Conservation (phyloP, 2,888 invertebrate species). For the Agrotis exclamationis region DNA sequence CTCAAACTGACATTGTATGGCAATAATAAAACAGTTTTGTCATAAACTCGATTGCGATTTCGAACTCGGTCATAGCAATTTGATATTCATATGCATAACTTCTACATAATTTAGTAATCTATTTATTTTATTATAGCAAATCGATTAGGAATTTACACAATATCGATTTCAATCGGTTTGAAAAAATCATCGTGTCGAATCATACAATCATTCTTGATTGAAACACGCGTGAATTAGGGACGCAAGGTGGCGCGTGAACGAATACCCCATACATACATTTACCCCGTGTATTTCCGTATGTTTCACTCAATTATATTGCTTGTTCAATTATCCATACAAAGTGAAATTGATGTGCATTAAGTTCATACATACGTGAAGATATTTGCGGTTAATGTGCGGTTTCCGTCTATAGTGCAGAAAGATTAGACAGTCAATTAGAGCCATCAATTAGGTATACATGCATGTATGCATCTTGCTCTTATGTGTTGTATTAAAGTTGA, state of each 20-base stretch:
- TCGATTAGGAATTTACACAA: conserved; percentile 11
- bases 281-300: conserved; percentile 30
- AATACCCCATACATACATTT: conserved; percentile 24
- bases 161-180: conserved; percentile 25
- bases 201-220: conserved; percentile 57
- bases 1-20: background rate
- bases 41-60: background rate
- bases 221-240: conserved; percentile 48
- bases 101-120: background rate
- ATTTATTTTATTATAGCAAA: background rate
- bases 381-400: background rate
- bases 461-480: too few relatives aligned
- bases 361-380: background rate
- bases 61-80: background rate
- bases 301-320: conserved; percentile 23
- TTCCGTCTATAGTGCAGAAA: background rate
- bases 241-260: conserved; percentile 54
- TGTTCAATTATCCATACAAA: conserved; percentile 28
- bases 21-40: background rate
- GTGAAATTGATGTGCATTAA: conserved; percentile 11
- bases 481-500: too few relatives aligned
- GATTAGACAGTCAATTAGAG: background rate
- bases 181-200: conserved; percentile 38
- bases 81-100: background rate
- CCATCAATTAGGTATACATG: background rate